Evolutionary conservation across 2,113 vertebrate genomes (phyloP).

Genomic region (Strigops habroptila): DNA sequence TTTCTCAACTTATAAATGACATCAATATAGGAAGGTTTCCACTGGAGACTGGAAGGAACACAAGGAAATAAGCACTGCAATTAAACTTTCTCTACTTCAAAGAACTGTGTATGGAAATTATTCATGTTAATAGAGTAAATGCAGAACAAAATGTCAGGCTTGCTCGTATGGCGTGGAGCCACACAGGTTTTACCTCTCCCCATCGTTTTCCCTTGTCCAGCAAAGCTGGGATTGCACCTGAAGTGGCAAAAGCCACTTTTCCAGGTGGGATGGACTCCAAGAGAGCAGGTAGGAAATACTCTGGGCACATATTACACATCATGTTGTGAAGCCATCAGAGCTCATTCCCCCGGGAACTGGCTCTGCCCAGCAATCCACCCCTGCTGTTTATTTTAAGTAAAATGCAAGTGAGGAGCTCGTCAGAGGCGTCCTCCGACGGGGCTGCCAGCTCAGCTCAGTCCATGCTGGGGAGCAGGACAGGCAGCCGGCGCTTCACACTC

Average conservation of each 20-base stretch:
- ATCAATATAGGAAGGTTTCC: slow-evolving; percentile 38
- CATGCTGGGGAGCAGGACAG: background rate
- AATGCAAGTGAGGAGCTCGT: background rate
- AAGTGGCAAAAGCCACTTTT: background rate
- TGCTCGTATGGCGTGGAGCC: rapidly evolving
- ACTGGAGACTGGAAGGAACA: slow-evolving; percentile 30
- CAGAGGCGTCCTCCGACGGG: rapidly evolving
- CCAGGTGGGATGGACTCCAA: background rate
- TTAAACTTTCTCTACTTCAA: slow-evolving; percentile 54
- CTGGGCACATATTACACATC: rapidly evolving
- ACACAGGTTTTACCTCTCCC: background rate
- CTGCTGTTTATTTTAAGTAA: background rate
- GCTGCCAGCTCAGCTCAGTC: background rate
- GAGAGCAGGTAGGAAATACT: background rate
- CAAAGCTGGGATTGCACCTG: background rate
- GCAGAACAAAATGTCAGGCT: background rate
- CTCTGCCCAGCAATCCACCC: background rate
- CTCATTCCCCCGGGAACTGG: background rate
- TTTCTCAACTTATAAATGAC: slow-evolving; percentile 47
- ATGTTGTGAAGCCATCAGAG: background rate
- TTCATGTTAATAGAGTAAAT: background rate
- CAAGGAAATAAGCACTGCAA: slow-evolving; percentile 26
- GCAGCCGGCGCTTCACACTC: background rate
- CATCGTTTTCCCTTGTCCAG: background rate
- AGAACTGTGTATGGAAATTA: background rate